Conservation (phyloP, 2,113 vertebrate genomes). For the Cnemophilus loriae region DNA sequence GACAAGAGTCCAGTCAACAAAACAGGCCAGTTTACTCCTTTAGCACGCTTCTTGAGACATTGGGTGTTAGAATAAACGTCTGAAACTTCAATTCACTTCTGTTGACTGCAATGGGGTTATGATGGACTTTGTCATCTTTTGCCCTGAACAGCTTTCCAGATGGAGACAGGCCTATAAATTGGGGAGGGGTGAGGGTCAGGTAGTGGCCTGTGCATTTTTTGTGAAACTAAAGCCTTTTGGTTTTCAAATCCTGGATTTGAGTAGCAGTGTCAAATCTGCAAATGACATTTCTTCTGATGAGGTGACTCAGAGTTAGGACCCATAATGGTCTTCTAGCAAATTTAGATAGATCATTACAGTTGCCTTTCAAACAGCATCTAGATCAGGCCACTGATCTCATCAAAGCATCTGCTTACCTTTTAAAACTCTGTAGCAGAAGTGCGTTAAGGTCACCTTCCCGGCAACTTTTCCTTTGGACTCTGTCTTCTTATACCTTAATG, state of each 20-base stretch:
- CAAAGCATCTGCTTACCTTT: neutral
- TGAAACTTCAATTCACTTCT: neutral
- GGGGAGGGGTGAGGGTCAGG: neutral
- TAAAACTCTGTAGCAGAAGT: neutral
- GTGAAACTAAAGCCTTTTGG: neutral
- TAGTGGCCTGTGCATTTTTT: neutral
- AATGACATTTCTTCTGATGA: neutral
- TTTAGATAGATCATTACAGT: neutral
- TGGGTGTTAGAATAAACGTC: neutral
- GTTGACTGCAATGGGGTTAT: neutral
- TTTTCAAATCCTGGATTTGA: neutral
- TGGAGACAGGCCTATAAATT: neutral
- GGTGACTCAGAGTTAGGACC: neutral
- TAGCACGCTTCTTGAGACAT: neutral
- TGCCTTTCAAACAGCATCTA: neutral
- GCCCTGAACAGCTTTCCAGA: neutral
- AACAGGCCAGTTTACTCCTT: neutral
- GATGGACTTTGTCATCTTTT: neutral
- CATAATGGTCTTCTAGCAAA: neutral
- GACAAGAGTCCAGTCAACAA: neutral
- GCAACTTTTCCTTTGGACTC: neutral
- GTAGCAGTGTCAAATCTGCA: neutral
- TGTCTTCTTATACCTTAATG: neutral
- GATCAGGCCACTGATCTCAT: neutral
- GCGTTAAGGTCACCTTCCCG: neutral